phyloP scores from a whole-genome alignment of 1,140 invertebrate genomes.

The Homalodisca vitripennis region DNA sequence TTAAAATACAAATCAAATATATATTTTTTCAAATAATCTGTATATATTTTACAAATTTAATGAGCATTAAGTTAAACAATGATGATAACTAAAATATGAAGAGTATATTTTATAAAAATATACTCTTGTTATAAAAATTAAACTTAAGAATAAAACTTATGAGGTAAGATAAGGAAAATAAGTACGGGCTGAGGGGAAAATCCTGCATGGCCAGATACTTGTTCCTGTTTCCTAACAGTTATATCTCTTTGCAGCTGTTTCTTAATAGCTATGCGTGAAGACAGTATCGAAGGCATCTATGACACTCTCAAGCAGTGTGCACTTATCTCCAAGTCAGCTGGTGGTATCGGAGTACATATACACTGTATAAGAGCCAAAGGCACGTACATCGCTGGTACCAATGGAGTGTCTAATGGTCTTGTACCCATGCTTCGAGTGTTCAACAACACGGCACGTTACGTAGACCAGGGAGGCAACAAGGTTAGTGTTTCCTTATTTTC shows the following conservation, averaged over 20 bases:
- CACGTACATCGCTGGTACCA: constrained; percentile 90
- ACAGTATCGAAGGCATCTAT: constrained; percentile 99
- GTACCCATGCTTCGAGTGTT: constrained; percentile 96
- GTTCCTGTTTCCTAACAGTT: too few relatives aligned
- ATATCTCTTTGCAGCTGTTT: constrained; percentile 80
- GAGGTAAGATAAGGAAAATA: too few relatives aligned
- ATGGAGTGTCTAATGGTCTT: constrained; percentile 94
- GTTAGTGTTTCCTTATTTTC: constrained; percentile 48
- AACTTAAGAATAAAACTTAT: too few relatives aligned
- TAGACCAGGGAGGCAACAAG: constrained; percentile 98
- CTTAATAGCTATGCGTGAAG: constrained; percentile 90
- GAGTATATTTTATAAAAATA: too few relatives aligned
- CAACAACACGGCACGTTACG: constrained; percentile 95
- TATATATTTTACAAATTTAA: too few relatives aligned
- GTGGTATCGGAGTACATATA: constrained; percentile 96
- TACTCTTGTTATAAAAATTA: too few relatives aligned
- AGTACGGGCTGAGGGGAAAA: too few relatives aligned
- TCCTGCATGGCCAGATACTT: too few relatives aligned
- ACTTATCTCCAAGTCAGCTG: constrained; percentile 94
- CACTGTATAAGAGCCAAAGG: constrained; percentile 95
- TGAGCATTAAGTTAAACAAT: too few relatives aligned
- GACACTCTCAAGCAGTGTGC: constrained; percentile 94
- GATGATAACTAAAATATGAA: too few relatives aligned
- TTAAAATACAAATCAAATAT: too few relatives aligned
- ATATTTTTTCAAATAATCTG: too few relatives aligned